phyloP scores from a whole-genome alignment of 2,797 vertebrate species.

The Aviceda cuculoides region DNA sequence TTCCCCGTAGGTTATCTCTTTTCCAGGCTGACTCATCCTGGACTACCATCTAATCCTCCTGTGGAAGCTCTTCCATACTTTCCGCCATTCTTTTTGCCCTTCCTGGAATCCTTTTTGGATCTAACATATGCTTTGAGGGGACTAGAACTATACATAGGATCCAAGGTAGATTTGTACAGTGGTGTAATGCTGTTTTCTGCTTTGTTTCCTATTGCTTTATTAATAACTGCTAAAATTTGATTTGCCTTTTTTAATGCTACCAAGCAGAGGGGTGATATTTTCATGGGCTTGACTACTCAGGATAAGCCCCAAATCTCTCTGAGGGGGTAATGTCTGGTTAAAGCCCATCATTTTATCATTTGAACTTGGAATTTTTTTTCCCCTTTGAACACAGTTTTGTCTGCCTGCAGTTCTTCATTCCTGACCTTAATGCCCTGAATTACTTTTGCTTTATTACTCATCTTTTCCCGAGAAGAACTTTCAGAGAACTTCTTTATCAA shows the following conservation, averaged over 20 bases:
- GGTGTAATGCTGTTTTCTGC: neutral
- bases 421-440: neutral
- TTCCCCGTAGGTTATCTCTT: neutral
- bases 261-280: neutral
- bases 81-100: neutral
- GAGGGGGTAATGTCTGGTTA: neutral
- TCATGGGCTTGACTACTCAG: neutral
- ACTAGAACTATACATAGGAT: neutral
- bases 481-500: neutral
- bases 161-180: neutral
- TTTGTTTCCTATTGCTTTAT: neutral
- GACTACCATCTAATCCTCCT: neutral
- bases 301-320: neutral
- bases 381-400: neutral
- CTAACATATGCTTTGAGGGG: neutral
- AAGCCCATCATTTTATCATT: neutral
- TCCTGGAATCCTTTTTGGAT: neutral
- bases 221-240: neutral
- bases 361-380: neutral
- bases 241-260: neutral
- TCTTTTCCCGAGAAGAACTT: neutral
- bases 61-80: neutral
- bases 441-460: neutral
- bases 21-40: neutral
- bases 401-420: neutral